These are phyloP conservation scores for Limnothrissa miodon DNA, from an alignment of 2,113 vertebrate species.

Conservation along the genomic window DNA sequence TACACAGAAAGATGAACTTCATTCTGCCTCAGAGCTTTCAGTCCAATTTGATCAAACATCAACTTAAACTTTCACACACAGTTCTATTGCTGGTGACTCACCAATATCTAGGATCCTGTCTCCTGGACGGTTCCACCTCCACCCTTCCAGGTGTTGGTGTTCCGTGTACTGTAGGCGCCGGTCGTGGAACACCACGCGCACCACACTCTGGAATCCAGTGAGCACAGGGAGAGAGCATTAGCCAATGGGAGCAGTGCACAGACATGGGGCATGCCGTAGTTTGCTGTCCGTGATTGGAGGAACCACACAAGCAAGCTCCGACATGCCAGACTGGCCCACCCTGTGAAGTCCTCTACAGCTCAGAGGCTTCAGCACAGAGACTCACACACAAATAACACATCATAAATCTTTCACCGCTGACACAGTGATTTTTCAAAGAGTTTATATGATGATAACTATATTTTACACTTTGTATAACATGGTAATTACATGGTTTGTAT, in stretches of 20 bases:
- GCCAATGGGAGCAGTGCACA: background rate
- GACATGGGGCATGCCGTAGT: constrained; percentile 8
- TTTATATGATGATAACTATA: background rate
- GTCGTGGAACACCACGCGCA: constrained; percentile 92
- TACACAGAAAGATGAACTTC: no score
- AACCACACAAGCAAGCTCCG: constrained; percentile 9
- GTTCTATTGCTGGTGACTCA: constrained; percentile 57
- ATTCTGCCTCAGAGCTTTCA: no score
- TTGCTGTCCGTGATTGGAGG: background rate
- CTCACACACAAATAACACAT: background rate
- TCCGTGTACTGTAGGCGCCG: constrained; percentile 90
- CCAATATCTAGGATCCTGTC: constrained; percentile 92
- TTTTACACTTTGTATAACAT: background rate
- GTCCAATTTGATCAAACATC: background rate
- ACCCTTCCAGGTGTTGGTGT: constrained; percentile 92
- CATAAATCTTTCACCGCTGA: background rate
- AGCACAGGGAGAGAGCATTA: constrained; percentile 25
- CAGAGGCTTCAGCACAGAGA: background rate
- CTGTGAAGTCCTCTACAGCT: background rate
- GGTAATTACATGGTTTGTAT: background rate
- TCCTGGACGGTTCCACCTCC: constrained; percentile 93
- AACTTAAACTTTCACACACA: no score
- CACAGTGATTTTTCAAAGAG: background rate
- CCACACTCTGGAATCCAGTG: constrained; percentile 78
- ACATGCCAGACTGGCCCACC: background rate